phyloP scores from a whole-genome alignment of 2,113 vertebrate species.

The Tragelaphus scriptus region DNA sequence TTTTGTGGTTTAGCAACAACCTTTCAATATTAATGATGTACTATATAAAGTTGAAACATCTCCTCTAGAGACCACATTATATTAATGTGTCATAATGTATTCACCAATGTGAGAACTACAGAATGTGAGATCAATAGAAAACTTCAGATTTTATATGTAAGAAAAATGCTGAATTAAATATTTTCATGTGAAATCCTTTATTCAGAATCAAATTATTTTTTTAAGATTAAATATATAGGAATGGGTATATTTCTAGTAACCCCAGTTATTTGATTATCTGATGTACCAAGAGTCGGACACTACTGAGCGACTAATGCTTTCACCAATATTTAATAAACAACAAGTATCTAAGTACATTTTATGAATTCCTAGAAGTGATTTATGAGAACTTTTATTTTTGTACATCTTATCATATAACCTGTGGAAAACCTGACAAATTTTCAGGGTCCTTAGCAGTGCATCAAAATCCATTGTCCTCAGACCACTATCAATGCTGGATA shows the following conservation, averaged over 20 bases:
- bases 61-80: background rate
- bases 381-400: background rate
- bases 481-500: fast-evolving
- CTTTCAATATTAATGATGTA: background rate
- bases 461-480: background rate
- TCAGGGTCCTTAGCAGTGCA: background rate
- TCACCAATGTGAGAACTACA: background rate
- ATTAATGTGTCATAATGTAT: too few species aligned
- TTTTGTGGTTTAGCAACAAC: background rate
- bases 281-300: background rate
- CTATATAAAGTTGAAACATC: background rate
- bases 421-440: background rate
- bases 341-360: background rate
- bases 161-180: background rate
- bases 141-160: background rate
- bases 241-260: background rate
- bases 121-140: background rate
- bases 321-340: background rate
- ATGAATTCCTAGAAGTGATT: background rate
- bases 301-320: background rate
- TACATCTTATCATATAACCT: background rate
- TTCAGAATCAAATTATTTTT: background rate
- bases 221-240: background rate
- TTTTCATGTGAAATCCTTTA: background rate
- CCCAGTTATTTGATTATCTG: background rate